These are phyloP conservation scores for Alauda arvensis DNA, from an alignment of 2,797 vertebrate genomes.

Conservation along the genomic window DNA sequence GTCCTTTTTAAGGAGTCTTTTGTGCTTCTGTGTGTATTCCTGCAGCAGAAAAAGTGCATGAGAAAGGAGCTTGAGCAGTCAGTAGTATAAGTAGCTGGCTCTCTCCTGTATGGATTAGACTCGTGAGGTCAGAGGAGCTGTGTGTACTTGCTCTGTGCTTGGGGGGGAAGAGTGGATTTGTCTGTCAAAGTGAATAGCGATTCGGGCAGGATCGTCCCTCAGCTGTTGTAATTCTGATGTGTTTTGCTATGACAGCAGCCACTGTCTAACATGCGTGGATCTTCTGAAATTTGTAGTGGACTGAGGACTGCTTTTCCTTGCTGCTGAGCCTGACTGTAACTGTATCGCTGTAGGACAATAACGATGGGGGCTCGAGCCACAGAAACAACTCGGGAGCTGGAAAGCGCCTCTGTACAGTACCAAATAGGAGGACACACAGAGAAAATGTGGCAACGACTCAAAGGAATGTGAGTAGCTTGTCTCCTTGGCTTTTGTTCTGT, in stretches of 20 bases:
- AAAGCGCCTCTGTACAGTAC: slow-evolving; percentile 77
- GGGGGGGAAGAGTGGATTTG: slow-evolving; percentile 41
- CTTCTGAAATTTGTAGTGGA: slow-evolving; percentile 60
- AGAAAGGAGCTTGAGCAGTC: slow-evolving; percentile 62
- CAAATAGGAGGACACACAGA: slow-evolving; percentile 81
- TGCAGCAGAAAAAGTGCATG: slow-evolving; percentile 61
- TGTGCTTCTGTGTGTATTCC: slow-evolving; percentile 58
- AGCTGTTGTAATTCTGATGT: slow-evolving; percentile 65
- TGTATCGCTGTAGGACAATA: slow-evolving; percentile 65
- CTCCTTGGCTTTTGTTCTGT: slow-evolving; percentile 46
- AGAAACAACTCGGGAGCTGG: slow-evolving; percentile 73
- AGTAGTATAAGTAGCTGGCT: slow-evolving; percentile 67
- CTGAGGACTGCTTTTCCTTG: slow-evolving; percentile 70
- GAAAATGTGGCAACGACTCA: slow-evolving; percentile 87
- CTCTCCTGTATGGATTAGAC: slow-evolving; percentile 61
- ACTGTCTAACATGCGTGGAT: slow-evolving; percentile 53
- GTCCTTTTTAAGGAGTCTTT: slow-evolving; percentile 65
- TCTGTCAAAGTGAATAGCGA: slow-evolving; percentile 61
- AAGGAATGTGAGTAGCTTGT: slow-evolving; percentile 84
- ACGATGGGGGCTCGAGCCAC: slow-evolving; percentile 79
- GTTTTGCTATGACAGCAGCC: slow-evolving; percentile 63
- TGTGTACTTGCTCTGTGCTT: slow-evolving; percentile 59
- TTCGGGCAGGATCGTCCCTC: slow-evolving; percentile 56
- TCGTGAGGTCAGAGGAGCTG: slow-evolving; percentile 71
- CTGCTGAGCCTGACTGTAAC: slow-evolving; percentile 69